Conservation (phyloP, 2,113 vertebrate genomes). For the Rhinolophus sinicus region DNA sequence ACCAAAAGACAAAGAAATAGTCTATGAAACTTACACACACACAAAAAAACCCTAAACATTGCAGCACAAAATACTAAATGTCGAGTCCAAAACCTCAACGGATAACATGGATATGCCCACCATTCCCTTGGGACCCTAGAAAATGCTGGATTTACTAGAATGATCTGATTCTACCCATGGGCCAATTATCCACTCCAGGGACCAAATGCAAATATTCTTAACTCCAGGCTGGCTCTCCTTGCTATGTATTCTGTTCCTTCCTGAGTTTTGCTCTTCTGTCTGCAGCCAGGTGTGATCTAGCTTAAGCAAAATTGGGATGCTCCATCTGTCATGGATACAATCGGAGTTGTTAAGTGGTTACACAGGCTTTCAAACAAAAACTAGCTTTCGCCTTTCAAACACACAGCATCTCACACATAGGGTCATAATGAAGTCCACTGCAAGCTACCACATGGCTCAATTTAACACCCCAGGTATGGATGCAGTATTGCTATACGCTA, state of each 20-base stretch:
- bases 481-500: rapidly evolving
- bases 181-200: neutral
- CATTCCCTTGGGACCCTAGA: neutral
- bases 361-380: neutral
- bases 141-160: neutral
- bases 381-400: neutral
- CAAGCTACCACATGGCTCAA: neutral
- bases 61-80: neutral
- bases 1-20: neutral
- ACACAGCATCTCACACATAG: neutral
- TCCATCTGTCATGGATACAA: rapidly evolving
- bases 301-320: neutral
- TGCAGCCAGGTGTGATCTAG: rapidly evolving
- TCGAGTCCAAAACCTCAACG: neutral
- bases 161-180: neutral
- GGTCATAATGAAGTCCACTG: neutral
- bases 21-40: neutral
- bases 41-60: neutral
- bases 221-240: neutral
- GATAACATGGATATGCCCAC: neutral
- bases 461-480: rapidly evolving
- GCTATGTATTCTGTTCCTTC: rapidly evolving
- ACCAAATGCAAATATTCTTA: neutral
- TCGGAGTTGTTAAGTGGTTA: rapidly evolving
- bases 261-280: neutral